phyloP scores from a whole-genome alignment of 1,140 invertebrate genomes.

The Copidosoma floridanum region DNA sequence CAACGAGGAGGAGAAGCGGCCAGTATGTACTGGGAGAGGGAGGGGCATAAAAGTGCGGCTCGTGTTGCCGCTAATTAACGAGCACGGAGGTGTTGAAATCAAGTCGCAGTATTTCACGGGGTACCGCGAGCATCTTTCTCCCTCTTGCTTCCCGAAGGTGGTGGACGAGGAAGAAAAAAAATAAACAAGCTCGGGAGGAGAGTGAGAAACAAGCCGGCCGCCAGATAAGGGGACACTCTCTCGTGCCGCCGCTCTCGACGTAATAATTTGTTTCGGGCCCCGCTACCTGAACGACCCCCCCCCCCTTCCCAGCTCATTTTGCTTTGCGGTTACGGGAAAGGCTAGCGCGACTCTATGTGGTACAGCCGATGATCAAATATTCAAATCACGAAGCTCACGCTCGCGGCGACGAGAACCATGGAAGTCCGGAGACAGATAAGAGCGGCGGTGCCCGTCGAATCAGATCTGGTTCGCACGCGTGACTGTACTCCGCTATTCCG shows the following conservation, averaged over 20 bases:
- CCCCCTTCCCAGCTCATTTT: not conserved
- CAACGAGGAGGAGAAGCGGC: too few relatives aligned
- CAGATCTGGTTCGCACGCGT: not conserved
- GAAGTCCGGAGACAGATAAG: not conserved
- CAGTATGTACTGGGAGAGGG: too few relatives aligned
- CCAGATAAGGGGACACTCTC: conserved; percentile 45
- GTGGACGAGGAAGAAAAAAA: not conserved
- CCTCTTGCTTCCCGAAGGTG: not conserved
- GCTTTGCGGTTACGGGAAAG: not conserved
- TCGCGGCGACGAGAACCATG: not conserved
- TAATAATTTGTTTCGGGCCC: conserved; percentile 37
- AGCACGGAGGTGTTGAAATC: conserved; percentile 47
- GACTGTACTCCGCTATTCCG: not conserved
- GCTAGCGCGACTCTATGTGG: conserved; percentile 27
- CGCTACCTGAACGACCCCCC: not conserved
- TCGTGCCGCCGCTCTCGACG: conserved; percentile 20
- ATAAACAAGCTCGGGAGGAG: not conserved
- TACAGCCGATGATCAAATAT: conserved; percentile 21
- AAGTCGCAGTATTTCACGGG: conserved; percentile 49
- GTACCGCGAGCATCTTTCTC: conserved; percentile 20
- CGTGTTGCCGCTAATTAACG: conserved; percentile 46
- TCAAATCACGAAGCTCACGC: not conserved
- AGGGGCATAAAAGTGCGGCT: conserved; percentile 28
- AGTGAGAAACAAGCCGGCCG: conserved; percentile 44
- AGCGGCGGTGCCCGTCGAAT: not conserved